Base-by-base conservation (phyloP, 2,888 invertebrate species). In the Ectropis crepuscularia region DNA sequence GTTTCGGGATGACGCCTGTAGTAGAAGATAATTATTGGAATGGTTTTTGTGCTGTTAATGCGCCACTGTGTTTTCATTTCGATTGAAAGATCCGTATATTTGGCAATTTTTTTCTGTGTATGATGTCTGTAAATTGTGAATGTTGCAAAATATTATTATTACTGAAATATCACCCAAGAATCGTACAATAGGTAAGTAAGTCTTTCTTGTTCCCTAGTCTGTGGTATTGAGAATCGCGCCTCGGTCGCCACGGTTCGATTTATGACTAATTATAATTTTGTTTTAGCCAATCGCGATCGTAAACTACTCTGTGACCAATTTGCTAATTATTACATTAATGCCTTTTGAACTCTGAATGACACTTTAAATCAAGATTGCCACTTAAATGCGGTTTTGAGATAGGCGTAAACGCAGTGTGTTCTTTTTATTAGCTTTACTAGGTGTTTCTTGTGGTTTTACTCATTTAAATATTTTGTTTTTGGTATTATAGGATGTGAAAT, bases 201-300 rank as follows among this genome's bases (percentile, higher is more conserved):
- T 28, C 16, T 28, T 28, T 28, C 1, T 28, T 28, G 16, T 28
- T 28, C 16, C 4, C 45, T 47, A 28, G 6, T 55, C 47, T 47
- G 55, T 74, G 80, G 81, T 83, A 81, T 83, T 79, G 76, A 77
- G 83, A 79, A 84, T 79, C 82, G 85, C 82, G 79, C 80, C 81
- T 80, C 80, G 78, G 84, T 85, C 86, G 81, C 80, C 78, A 78
- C 81, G 80, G 75, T 77, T 80, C 80, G 86, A 89, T 89, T 91
- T 89, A 90, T 84, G 76, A 84, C 82, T 89, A 86, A 90, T 90
- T 89, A 87, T 87, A 84, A 88, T 88, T 89, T 86, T 86, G 84
- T 88, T 87, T 86, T 79, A 86, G 77, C 75, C 79, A 82, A 81
- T 83, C 80, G 68, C 75, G 79, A 77, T 85, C 87, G 81, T 89